Conservation (phyloP, 1,140 invertebrate genomes). For the Oscheius sp. region DNA sequence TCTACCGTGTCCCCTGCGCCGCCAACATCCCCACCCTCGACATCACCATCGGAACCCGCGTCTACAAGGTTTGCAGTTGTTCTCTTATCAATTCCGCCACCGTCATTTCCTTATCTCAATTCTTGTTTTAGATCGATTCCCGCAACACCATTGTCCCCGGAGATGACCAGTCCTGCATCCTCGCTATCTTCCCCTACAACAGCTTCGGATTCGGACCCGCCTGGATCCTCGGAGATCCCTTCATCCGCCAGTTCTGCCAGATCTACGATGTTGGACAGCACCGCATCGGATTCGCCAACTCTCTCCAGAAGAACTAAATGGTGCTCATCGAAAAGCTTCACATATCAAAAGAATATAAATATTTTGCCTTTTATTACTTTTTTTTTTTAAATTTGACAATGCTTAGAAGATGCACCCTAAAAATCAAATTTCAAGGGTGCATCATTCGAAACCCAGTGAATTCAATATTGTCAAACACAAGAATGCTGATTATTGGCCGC, state of each 20-base stretch:
- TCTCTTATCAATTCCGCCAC: background rate
- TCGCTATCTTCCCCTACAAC: slow-evolving; percentile 30
- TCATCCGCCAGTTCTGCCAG: slow-evolving; percentile 39
- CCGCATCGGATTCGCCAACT: slow-evolving; percentile 31
- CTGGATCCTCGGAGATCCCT: slow-evolving; percentile 45
- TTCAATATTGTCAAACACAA: too few species aligned
- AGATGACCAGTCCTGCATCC: slow-evolving; percentile 28
- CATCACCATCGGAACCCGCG: slow-evolving; percentile 25
- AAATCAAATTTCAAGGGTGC: too few species aligned
- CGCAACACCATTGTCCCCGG: slow-evolving; percentile 12
- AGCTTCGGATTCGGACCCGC: slow-evolving; percentile 37
- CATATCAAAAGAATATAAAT: too few species aligned
- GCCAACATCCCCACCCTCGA: slow-evolving; percentile 21
- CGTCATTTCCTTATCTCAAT: background rate
- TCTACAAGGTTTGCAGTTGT: slow-evolving; percentile 3
- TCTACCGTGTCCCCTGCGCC: slow-evolving; percentile 15
- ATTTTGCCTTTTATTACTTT: too few species aligned
- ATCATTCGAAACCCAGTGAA: too few species aligned
- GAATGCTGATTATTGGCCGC: too few species aligned
- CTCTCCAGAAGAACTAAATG: slow-evolving; percentile 19
- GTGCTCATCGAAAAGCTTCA: too few species aligned
- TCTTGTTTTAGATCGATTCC: background rate
- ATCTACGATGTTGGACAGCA: slow-evolving; percentile 29
- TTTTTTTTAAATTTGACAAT: too few species aligned
- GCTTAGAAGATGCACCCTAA: too few species aligned